Evolutionary conservation across 37 sponge, comb jelly and placozoan genomes (phyloP), one percentile per base, ranked within the genome.

Genomic region (Agelas oroides): DNA sequence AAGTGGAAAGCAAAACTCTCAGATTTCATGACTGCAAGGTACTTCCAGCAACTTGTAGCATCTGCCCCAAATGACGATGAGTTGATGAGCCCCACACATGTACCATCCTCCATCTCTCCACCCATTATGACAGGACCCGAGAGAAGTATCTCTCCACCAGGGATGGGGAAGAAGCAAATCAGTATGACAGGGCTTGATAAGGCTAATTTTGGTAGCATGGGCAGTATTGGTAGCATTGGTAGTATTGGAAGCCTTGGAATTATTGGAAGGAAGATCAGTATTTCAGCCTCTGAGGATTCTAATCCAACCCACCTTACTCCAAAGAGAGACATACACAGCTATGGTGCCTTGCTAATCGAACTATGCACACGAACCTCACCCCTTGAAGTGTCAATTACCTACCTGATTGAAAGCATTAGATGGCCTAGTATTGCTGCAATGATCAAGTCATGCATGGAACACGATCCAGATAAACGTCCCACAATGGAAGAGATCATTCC

Each of bases 1-100:
- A 36, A 53, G 5, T 85, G 88, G 92, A 76, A 59, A 53, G 92
- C 95, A 37, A 94, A 94, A 61, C 78, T 94, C n/a, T 83, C 71
- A 14, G 91, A 91, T 67, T 94, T 81, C 66, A 88, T 91, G 65
- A 87, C 95, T 21, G 86, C 92, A 41, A 88, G 84, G 32, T 88
- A 87, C 74, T 73, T 77, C 25, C 20, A 55, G 8, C 77, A 86
- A 18, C 59, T 62, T 25, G 25, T 71, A 13, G 17, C 59, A 1
- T 31, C 33, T 66, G 76, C 31, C 25, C 40, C 16, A 39, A 70
- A 23, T 69, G 63, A 37, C 20, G 40, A 21, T 14, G 53, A 40
- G 0, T 0, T 46, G 58, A 5, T 41, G 54, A 65, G 65, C 31
- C 53, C 65, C 0, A n/a, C n/a, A n/a, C n/a, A n/a, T 46, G 46